Evolutionary conservation across 1,140 invertebrate species (phyloP).

Genomic region (Neuroterus valhalla): DNA sequence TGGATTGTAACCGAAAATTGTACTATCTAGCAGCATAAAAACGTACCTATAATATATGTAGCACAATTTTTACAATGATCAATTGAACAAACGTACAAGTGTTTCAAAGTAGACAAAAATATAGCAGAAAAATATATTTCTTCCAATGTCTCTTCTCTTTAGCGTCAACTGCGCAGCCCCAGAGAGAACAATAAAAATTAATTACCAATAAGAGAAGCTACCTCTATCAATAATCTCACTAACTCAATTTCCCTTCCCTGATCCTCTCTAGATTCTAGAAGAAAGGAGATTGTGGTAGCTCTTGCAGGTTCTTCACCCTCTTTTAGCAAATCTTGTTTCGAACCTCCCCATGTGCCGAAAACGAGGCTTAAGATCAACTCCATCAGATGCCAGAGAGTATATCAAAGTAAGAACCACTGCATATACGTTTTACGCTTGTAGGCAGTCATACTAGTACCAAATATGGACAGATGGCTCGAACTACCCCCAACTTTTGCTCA

Average conservation of each 20-base stretch:
- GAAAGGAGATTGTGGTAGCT: conserved; percentile 32
- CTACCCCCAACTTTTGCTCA: conserved; percentile 43
- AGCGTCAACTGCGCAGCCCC: too few species aligned
- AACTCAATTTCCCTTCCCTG: not conserved
- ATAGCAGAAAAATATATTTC: too few species aligned
- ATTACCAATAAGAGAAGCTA: conserved; percentile 5
- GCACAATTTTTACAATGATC: too few species aligned
- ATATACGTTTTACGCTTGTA: conserved; percentile 30
- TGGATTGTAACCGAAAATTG: too few species aligned
- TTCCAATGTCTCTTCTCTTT: too few species aligned
- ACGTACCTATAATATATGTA: too few species aligned
- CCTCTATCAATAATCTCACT: conserved; percentile 8
- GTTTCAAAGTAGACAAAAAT: too few species aligned
- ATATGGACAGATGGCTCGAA: conserved; percentile 55
- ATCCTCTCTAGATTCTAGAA: not conserved
- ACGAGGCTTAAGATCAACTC: conserved; percentile 59
- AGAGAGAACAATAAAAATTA: not conserved
- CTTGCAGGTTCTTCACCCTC: conserved; percentile 43
- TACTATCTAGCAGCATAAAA: too few species aligned
- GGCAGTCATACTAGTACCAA: conserved; percentile 18
- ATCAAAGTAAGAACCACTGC: conserved; percentile 69
- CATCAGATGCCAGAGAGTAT: conserved; percentile 50
- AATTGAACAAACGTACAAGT: too few species aligned
- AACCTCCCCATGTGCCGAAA: conserved; percentile 47
- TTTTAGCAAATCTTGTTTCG: conserved; percentile 56